Percentiles rank a stretch among this genome's conserved stretches.
Evolutionary conservation across 2,113 vertebrate genomes (phyloP).

Genomic region (Sinocyclocheilus anshuiensis): DNA sequence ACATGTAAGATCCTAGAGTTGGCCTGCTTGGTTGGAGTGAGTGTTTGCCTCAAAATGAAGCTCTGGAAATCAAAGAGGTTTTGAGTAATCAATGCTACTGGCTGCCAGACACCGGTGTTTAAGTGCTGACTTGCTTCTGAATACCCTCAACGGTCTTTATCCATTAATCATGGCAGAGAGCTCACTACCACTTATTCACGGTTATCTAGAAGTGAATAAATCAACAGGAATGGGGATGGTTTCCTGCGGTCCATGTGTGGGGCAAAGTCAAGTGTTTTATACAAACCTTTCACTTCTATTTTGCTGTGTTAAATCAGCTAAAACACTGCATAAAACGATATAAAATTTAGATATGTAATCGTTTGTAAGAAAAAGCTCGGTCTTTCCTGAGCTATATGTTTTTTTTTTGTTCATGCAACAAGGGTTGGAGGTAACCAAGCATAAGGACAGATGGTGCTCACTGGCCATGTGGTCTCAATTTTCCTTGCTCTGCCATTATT

Average conservation of each 20-base stretch:
- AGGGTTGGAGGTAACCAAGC: neutral
- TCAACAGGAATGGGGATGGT: conserved; percentile 54
- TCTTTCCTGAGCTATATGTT: neutral
- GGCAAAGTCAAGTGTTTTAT: neutral
- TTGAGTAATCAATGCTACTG: conserved; percentile 61
- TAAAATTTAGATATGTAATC: neutral
- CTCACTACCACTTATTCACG: conserved; percentile 67
- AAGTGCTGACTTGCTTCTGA: conserved; percentile 65
- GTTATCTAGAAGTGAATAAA: conserved; percentile 61
- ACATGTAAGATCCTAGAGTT: conserved; percentile 22
- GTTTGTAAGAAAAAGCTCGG: neutral
- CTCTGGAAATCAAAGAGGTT: conserved; percentile 59
- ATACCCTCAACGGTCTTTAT: conserved; percentile 50
- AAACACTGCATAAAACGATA: neutral
- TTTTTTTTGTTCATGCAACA: neutral
- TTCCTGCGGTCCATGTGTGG: neutral
- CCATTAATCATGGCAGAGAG: conserved; percentile 54
- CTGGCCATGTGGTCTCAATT: conserved; percentile 51
- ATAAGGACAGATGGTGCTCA: conserved; percentile 46
- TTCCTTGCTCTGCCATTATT: conserved; percentile 32
- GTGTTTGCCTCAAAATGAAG: conserved; percentile 7
- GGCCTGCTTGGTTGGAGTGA: conserved; percentile 17
- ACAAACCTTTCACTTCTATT: neutral
- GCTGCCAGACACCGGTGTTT: conserved; percentile 51
- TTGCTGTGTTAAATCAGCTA: neutral